Evolutionary conservation across 2,113 vertebrate species (phyloP).

Genomic region (Petrocephalus zakoni): DNA sequence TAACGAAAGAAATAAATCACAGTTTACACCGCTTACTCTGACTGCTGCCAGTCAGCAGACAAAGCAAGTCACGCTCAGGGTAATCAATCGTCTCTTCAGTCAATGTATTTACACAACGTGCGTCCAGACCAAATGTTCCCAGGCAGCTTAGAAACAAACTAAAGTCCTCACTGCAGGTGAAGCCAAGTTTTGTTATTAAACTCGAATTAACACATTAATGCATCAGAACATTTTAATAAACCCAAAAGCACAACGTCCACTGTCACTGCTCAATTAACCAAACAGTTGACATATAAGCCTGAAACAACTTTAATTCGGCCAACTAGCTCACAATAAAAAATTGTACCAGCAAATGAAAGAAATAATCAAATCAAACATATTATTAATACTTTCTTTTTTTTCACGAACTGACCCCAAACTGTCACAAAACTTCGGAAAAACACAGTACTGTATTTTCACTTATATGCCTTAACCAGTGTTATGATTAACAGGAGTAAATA

Average conservation of each 20-base stretch:
- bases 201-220: background rate
- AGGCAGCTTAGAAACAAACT: slow-evolving; percentile 31
- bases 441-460: background rate
- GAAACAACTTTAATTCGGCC: background rate
- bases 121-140: slow-evolving; percentile 37
- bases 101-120: slow-evolving; percentile 54
- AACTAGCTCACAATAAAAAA: background rate
- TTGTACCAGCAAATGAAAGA: background rate
- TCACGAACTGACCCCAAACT: background rate
- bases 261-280: background rate
- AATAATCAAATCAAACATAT: background rate
- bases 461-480: background rate
- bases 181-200: background rate
- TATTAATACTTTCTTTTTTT: background rate
- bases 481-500: background rate
- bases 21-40: slow-evolving; percentile 60
- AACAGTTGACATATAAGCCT: background rate
- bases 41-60: slow-evolving; percentile 38
- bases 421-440: background rate
- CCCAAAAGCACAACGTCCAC: background rate
- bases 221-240: background rate
- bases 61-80: slow-evolving; percentile 28
- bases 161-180: background rate
- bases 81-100: slow-evolving; percentile 57
- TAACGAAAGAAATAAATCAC: slow-evolving; percentile 63